Percentiles rank a stretch among this genome's conserved stretches.
Conservation (phyloP, 2,888 invertebrate genomes). For the Metellina segmentata region DNA sequence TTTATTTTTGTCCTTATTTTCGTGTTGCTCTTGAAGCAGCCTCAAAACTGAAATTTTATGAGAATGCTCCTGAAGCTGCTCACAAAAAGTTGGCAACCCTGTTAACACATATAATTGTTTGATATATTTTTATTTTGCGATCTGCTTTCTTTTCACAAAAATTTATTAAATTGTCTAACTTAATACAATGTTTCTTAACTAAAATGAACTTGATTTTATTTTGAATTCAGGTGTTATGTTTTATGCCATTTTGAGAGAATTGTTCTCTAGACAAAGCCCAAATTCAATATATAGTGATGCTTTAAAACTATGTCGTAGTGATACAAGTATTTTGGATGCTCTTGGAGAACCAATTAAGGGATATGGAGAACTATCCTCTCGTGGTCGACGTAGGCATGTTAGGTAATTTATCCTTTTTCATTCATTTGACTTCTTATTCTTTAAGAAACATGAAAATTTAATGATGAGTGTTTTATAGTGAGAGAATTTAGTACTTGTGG, state of each 20-base stretch:
- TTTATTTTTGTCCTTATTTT: too few species aligned
- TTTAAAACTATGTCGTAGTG: constrained; percentile 87
- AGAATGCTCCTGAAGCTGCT: too few species aligned
- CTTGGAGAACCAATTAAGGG: constrained; percentile 94
- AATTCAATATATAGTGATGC: constrained; percentile 91
- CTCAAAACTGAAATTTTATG: too few species aligned
- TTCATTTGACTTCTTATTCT: too few species aligned
- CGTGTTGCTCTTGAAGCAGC: too few species aligned
- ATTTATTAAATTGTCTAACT: not conserved
- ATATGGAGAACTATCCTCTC: constrained; percentile 91
- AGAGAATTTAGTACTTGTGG: too few species aligned
- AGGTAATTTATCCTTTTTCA: constrained; percentile 81
- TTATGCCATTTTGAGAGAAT: constrained; percentile 90
- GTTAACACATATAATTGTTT: too few species aligned
- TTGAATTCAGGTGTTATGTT: constrained; percentile 85
- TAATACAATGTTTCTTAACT: not conserved
- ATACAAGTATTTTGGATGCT: constrained; percentile 87
- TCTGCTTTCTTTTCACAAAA: too few species aligned
- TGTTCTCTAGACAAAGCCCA: constrained; percentile 93
- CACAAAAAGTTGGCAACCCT: too few species aligned
- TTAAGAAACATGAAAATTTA: too few species aligned
- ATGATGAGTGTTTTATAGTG: too few species aligned
- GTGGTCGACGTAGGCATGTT: constrained; percentile 91
- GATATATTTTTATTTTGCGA: too few species aligned
- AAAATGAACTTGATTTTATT: not conserved